Evolutionary conservation across 2,797 vertebrate genomes (phyloP).

Genomic region (Rhinophrynus dorsalis): DNA sequence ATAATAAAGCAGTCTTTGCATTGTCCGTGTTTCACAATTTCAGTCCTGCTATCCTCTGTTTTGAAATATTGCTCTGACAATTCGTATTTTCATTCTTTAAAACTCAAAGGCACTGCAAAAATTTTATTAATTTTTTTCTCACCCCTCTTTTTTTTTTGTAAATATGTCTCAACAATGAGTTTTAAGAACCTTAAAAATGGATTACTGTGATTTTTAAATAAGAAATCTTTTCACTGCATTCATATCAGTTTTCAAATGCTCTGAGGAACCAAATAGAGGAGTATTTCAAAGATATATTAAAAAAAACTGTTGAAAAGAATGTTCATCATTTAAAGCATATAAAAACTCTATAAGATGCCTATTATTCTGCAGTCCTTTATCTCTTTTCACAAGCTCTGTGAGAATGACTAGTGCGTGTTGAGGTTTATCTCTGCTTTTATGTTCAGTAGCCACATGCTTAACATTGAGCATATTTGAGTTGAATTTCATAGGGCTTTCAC

Average conservation of each 20-base stretch:
- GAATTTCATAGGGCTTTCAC: constrained; percentile 70
- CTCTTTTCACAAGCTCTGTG: constrained; percentile 64
- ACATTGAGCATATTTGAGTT: constrained; percentile 67
- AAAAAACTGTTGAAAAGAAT: constrained; percentile 57
- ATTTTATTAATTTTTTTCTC: constrained; percentile 15
- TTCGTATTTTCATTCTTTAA: neutral
- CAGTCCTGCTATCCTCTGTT: neutral
- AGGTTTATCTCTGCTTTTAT: constrained; percentile 76
- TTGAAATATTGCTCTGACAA: neutral
- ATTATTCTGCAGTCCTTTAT: constrained; percentile 69
- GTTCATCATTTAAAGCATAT: constrained; percentile 66
- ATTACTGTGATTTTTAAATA: constrained; percentile 28
- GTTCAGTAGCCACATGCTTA: constrained; percentile 71
- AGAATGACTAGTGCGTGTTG: constrained; percentile 67
- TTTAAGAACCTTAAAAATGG: constrained; percentile 27
- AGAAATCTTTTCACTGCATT: constrained; percentile 32
- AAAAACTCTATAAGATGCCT: constrained; percentile 67
- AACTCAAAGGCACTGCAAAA: neutral
- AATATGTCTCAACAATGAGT: constrained; percentile 27
- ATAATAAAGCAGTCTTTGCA: neutral
- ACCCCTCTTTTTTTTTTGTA: neutral
- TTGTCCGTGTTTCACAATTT: neutral
- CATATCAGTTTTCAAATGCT: constrained; percentile 34
- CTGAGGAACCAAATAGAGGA: constrained; percentile 35
- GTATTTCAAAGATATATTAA: constrained; percentile 33